Evolutionary conservation across 2,113 vertebrate species (phyloP).

Genomic region (Saiga tatarica): DNA sequence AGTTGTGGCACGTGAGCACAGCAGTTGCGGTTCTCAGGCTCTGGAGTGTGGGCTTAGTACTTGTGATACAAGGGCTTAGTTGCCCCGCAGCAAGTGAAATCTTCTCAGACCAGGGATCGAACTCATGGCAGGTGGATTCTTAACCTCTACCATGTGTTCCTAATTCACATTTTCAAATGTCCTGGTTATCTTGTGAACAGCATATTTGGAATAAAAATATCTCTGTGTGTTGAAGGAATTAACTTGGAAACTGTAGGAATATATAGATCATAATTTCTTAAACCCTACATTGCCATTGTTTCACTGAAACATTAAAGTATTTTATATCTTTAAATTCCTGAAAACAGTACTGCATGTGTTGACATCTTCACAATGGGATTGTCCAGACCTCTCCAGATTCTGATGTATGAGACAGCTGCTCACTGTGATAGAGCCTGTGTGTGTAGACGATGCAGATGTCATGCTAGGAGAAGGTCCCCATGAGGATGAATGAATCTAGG

Average conservation of each 20-base stretch:
- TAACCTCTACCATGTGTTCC: background rate
- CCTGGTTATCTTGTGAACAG: background rate
- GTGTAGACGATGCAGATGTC: fast-evolving
- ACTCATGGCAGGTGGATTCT: background rate
- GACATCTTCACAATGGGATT: background rate
- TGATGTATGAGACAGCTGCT: fast-evolving
- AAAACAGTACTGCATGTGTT: background rate
- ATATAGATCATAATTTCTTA: background rate
- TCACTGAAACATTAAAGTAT: background rate
- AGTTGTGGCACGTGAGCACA: background rate
- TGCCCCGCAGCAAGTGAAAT: background rate
- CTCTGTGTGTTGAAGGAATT: background rate
- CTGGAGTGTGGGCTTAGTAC: background rate
- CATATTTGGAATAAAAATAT: background rate
- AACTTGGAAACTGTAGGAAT: background rate
- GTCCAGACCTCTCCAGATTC: background rate
- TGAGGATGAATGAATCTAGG: background rate
- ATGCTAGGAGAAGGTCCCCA: background rate
- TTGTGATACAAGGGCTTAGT: background rate
- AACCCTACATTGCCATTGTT: background rate
- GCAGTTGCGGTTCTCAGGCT: background rate
- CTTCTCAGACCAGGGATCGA: background rate
- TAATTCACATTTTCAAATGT: background rate
- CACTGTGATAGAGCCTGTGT: too few species aligned
- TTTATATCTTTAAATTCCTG: background rate